Evolutionary conservation across 2,113 vertebrate genomes (phyloP), one percentile per base, ranked within the genome.

Genomic region (Strix aluco): DNA sequence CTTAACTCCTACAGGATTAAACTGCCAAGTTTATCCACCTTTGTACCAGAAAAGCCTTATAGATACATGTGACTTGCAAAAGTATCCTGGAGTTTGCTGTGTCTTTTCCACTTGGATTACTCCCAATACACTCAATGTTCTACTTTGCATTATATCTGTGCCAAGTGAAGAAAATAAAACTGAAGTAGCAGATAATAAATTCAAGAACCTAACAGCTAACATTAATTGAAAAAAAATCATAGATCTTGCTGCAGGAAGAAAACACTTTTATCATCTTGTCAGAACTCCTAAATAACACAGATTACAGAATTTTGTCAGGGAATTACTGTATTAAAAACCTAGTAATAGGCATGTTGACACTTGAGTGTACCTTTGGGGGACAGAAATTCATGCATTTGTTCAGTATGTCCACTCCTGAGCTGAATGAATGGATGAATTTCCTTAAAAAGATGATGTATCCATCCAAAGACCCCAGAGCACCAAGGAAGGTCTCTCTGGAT

Each of bases 81-180:
- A 85, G 54, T 55, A 89, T 89, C 77, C 40, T 80, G 25, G 70
- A 86, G 29, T 87, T 90, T 85, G 34, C 73, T 89, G 18, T 66
- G 36, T 25, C 73, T 94, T 95, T 97, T 96, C 92, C 91, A 91
- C 21, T 89, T 81, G 65, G 83, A 73, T 73, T 87, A 42, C 21
- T 94, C 62, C 86, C 51, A 95, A 34, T 40, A 85, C 32, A 95
- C 13, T 7, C 70, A 91, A 17, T 62, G 40, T 91, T 94, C 91
- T 80, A 59, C 46, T 92, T 65, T 69, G 38, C 51, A 58, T 74
- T 80, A 79, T 13, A 83, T 66, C 13, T 70, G 36, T 85, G 91
- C 81, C 91, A 97, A 22, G 3, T 65, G 62, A 91, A 95, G 66
- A 75, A 95, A 91, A 96, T 90, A 95, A 92, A 97, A 92, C 32